Percentiles rank a stretch among this genome's conserved stretches.
Conservation (phyloP, 2,888 invertebrate species). For the Dryobota labecula region DNA sequence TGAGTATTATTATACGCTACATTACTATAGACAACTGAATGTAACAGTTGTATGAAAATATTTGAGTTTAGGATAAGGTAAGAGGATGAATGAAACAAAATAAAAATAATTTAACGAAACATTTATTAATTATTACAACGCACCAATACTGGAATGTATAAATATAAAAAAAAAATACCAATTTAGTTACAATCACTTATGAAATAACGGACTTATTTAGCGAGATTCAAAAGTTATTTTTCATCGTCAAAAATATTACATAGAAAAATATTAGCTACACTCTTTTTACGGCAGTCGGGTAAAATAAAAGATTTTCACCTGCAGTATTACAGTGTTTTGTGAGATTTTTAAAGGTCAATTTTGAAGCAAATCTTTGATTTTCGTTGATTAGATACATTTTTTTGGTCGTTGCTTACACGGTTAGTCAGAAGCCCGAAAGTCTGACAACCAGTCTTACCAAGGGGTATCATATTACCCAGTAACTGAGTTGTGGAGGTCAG, state of each 20-base stretch:
- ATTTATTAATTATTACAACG: constrained; percentile 42
- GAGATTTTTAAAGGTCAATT: too few relatives aligned
- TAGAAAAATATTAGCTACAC: neutral
- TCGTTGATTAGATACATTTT: neutral
- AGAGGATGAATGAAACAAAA: neutral
- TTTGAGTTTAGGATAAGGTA: neutral
- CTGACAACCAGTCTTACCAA: too few relatives aligned
- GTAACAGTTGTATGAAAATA: neutral
- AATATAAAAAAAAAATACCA: neutral
- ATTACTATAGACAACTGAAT: too few relatives aligned
- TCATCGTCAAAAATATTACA: neutral
- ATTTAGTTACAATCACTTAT: neutral
- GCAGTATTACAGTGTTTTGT: too few relatives aligned
- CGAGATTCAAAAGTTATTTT: neutral
- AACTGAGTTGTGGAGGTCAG: too few relatives aligned
- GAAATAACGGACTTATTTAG: neutral
- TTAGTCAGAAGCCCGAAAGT: too few relatives aligned
- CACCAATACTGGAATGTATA: constrained; percentile 45
- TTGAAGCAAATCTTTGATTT: neutral
- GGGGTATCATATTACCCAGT: too few relatives aligned
- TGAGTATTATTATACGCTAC: too few relatives aligned
- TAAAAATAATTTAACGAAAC: constrained; percentile 16
- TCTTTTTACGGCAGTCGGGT: neutral
- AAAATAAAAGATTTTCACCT: too few relatives aligned
- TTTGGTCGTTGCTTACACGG: too few relatives aligned